A percentile compares a stretch with the other conserved stretches of the same genome.
phyloP scores from a whole-genome alignment of 2,113 vertebrate genomes.

The Heptranchias perlo region DNA sequence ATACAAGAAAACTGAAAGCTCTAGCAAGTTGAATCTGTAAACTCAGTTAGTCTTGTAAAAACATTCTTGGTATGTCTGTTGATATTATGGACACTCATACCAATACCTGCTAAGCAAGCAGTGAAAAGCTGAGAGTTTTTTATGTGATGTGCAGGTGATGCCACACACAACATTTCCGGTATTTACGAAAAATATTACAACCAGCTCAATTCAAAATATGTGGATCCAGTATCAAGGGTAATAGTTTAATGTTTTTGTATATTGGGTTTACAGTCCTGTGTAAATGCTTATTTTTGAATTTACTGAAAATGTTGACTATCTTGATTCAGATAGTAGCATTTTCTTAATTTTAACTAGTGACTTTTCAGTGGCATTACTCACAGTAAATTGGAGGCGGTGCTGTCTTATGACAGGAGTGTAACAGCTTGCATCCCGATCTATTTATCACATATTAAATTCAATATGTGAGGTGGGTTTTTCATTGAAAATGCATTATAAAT shows the following conservation, averaged over 20 bases:
- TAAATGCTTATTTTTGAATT: background rate
- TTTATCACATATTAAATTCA: no score
- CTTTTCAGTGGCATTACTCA: background rate
- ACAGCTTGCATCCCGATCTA: no score
- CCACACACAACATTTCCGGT: background rate
- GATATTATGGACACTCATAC: background rate
- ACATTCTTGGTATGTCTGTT: background rate
- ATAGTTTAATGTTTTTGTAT: background rate
- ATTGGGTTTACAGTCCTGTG: background rate
- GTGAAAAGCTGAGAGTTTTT: background rate
- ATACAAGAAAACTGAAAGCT: background rate
- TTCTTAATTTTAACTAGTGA: background rate
- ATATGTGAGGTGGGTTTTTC: no score
- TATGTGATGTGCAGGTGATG: background rate
- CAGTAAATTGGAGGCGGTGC: background rate
- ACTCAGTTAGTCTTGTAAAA: background rate
- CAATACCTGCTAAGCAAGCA: background rate
- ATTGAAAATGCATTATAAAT: no score
- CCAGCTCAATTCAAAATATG: background rate
- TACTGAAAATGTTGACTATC: background rate
- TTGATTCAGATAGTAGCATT: background rate
- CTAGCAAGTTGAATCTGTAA: background rate
- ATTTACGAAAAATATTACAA: background rate
- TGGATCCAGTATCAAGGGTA: background rate
- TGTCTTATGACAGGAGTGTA: background rate